Percentiles rank a stretch among this genome's conserved stretches.
Evolutionary conservation across 2,888 invertebrate species (phyloP).

Genomic region (Melieria omissa): DNA sequence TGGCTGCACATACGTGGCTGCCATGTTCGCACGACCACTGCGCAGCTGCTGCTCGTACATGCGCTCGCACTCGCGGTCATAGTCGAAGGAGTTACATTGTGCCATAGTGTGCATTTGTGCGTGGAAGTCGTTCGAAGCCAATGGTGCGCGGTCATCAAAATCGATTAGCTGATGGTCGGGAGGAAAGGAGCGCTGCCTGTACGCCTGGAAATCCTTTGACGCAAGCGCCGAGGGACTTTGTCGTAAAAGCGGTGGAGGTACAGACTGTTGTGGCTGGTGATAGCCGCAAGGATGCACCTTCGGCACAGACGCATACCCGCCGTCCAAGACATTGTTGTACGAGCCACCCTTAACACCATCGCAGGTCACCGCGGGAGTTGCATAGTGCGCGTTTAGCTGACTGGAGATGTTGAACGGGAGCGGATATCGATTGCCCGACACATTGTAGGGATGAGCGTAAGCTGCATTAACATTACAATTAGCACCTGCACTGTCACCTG

Average conservation of each 20-base stretch:
- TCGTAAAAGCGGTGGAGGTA: conserved; percentile 30
- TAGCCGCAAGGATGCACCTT: conserved; percentile 55
- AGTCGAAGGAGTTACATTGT: conserved; percentile 51
- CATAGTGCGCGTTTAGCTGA: conserved; percentile 60
- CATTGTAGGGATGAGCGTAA: conserved; percentile 62
- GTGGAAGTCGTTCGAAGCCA: conserved; percentile 54
- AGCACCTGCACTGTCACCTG: conserved; percentile 4
- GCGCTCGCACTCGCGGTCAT: conserved; percentile 49
- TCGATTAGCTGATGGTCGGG: conserved; percentile 63
- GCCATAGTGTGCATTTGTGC: conserved; percentile 47
- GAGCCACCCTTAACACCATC: conserved; percentile 45
- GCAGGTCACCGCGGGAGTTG: conserved; percentile 47
- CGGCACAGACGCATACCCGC: conserved; percentile 54
- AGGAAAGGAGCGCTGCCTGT: conserved; percentile 57
- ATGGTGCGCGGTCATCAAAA: conserved; percentile 60
- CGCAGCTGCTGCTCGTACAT: conserved; percentile 43
- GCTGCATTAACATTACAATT: conserved; percentile 40
- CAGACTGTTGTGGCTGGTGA: conserved; percentile 41
- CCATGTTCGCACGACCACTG: conserved; percentile 29
- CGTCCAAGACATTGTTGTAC: conserved; percentile 44
- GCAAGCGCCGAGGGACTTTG: conserved; percentile 15
- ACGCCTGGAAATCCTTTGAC: conserved; percentile 39
- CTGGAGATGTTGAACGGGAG: conserved; percentile 64
- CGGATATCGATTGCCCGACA: conserved; percentile 65
- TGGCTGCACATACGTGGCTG: conserved; percentile 46